phyloP scores from a whole-genome alignment of 2,113 vertebrate genomes.

The Butastur rufipennis region DNA sequence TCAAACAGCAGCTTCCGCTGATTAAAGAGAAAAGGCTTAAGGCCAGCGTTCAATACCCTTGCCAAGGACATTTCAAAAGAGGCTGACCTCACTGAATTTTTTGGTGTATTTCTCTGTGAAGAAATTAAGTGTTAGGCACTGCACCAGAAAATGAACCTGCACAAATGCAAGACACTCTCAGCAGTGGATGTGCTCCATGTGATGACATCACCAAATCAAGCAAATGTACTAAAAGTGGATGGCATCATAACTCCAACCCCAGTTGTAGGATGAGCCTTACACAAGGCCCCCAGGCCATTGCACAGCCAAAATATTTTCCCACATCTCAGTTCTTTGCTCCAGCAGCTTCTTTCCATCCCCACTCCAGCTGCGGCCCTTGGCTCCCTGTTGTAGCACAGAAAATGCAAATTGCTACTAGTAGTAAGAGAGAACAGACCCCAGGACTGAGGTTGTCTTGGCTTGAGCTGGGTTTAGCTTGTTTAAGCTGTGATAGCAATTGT shows the following conservation, averaged over 20 bases:
- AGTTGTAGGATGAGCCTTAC: background rate
- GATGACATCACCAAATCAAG: background rate
- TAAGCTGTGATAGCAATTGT: background rate
- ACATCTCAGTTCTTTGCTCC: background rate
- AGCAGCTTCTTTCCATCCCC: background rate
- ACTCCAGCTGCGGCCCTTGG: accelerated
- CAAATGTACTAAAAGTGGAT: accelerated
- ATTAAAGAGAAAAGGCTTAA: background rate
- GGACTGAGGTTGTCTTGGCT: background rate
- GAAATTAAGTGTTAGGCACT: background rate
- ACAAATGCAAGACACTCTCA: accelerated
- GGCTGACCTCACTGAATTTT: background rate
- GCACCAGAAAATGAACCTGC: background rate
- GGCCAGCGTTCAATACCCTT: background rate
- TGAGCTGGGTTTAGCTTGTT: background rate
- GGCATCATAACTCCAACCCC: background rate
- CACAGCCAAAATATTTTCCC: background rate
- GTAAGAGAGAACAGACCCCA: background rate
- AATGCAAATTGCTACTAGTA: background rate
- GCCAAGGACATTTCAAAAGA: background rate
- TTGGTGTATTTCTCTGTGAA: background rate
- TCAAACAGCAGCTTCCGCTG: background rate
- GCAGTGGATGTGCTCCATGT: background rate
- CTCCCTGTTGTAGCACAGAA: background rate
- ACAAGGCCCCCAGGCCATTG: background rate